Evolutionary conservation across 1,140 invertebrate genomes (phyloP), one percentile per base, ranked within the genome.

Genomic region (Metaphire vulgaris): DNA sequence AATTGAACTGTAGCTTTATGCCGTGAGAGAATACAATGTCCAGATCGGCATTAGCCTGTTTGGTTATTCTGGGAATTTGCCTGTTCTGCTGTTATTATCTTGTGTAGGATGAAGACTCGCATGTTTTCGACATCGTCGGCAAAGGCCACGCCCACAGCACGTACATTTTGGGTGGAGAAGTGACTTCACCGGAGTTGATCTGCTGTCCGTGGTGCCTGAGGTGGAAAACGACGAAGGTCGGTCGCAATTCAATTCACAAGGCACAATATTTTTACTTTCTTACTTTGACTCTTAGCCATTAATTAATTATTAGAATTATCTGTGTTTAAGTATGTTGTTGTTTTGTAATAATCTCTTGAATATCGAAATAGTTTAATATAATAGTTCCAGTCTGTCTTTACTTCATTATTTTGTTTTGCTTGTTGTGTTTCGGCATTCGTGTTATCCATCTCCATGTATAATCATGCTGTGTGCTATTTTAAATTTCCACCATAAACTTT

Each of bases 161-260:
- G 83, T 85, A 81, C 78, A 72, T 86, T 16, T 78, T 81, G 15
- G 84, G 84, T 41, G 80, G 79, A 33, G 84, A 85, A 70, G 78
- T 75, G 1, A 68, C 83, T 6, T 72, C 75, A 15, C 82, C 83
- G n/a, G 80, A 66, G 73, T 83, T 15, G 82, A 85, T 74, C 85
- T 84, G 16, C 74, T 86, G 26, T 79, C 83, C n/a, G 80, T 82
- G 12, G 26, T 78, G 64, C 81, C 81, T 26, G 34, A 69, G 1
- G 56, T 32, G n/a, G 56, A 73, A 1, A 64, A 73, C 6, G 78
- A 81, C 12, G 83, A 84, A 78, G 83, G 83, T 84, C 64, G 41
- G 79, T 74, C 30, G n/a, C 14, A 65, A 65, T 65, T 65, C 56
- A 65, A 65, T 14, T 65, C n/a, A 15, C 14, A 15, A n/a, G 14